phyloP scores from a whole-genome alignment of 2,888 invertebrate genomes.

The Lamellibrachia columna region DNA sequence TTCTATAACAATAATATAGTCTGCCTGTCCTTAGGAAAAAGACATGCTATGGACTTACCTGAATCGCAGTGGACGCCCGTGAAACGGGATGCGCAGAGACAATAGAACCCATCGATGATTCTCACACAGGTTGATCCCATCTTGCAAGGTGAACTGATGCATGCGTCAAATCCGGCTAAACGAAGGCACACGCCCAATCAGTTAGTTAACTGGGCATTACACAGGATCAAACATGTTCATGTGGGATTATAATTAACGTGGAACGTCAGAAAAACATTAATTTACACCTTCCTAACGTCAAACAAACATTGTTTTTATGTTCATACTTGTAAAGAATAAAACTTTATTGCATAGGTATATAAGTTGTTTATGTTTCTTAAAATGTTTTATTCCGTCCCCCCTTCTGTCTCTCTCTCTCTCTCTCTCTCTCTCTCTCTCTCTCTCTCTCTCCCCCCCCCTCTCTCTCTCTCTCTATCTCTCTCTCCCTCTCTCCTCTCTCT shows the following conservation, averaged over 20 bases:
- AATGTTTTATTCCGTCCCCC: too few species aligned
- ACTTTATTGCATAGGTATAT: too few species aligned
- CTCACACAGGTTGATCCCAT: background rate
- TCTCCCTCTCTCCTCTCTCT: too few species aligned
- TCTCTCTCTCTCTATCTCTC: too few species aligned
- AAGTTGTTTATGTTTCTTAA: too few species aligned
- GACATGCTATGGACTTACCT: background rate
- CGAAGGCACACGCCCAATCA: background rate
- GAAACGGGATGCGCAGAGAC: background rate
- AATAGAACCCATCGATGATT: background rate
- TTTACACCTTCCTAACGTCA: too few species aligned
- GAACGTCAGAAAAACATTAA: background rate
- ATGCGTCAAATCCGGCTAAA: background rate
- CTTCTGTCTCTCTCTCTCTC: too few species aligned
- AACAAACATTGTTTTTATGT: too few species aligned
- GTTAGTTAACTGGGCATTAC: background rate
- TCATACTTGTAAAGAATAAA: too few species aligned
- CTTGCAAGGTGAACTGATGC: background rate
- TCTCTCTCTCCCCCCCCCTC: too few species aligned
- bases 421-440: too few species aligned
- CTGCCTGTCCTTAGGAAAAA: background rate
- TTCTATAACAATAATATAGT: background rate
- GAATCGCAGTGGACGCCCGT: background rate
- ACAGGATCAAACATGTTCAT: background rate
- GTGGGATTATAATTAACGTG: too few species aligned